Conservation (phyloP, 2,797 vertebrate genomes). For the Clarias platycephalus region DNA sequence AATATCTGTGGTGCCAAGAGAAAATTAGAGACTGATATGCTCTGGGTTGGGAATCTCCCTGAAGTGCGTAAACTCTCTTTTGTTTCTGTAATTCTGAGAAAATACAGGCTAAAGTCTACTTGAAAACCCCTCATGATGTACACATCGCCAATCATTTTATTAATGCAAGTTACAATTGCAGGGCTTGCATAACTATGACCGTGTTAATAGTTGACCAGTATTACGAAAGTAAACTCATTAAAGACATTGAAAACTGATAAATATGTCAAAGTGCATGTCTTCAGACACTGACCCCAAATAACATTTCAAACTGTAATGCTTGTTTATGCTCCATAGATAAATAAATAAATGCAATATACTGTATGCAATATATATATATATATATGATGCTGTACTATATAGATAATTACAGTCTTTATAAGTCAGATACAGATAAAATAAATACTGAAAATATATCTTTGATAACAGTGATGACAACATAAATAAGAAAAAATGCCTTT, state of each 20-base stretch:
- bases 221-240: background rate
- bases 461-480: background rate
- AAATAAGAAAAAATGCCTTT: background rate
- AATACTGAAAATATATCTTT: background rate
- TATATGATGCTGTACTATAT: background rate
- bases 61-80: slow-evolving; percentile 50
- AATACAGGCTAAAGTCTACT: slow-evolving; percentile 50
- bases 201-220: background rate
- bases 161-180: slow-evolving; percentile 32
- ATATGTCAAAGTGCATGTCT: background rate
- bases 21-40: slow-evolving; percentile 51
- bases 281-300: too few species aligned
- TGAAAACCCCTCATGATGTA: slow-evolving; percentile 26
- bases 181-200: background rate
- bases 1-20: slow-evolving; percentile 31
- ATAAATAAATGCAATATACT: background rate
- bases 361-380: background rate
- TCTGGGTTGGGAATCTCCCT: slow-evolving; percentile 46
- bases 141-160: slow-evolving; percentile 18
- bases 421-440: background rate
- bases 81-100: slow-evolving; percentile 56
- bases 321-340: background rate
- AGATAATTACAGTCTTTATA: background rate
- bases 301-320: background rate
- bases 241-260: background rate